Base-by-base conservation (phyloP, 2,797 vertebrate species). In the Phataginus tricuspis region DNA sequence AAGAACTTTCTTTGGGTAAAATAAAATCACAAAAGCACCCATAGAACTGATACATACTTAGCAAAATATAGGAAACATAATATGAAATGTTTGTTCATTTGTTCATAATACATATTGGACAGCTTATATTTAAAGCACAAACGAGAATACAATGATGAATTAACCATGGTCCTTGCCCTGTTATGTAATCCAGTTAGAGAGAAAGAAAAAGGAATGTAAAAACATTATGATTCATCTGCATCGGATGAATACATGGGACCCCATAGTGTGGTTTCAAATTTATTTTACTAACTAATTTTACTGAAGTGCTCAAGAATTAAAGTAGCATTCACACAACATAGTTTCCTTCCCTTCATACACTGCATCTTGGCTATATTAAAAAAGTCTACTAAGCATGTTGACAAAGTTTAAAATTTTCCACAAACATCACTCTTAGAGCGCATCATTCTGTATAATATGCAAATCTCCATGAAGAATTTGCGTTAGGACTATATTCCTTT, bases 271-370 rank as follows among this genome's bases (percentile, higher is more conserved):
- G 53, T 69, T 96, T 86, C 59, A 86, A 84, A 68, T 91, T 61
- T 92, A 82, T 68, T 80, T 96, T 77, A 82, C 18, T 42, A 63
- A 68, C 37, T 74, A 94, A 85, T 93, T 88, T 95, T 82, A 92
- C 42, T 69, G 37, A 93, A 42, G 7, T 39, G 16, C 4, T 92
- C 12, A 91, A 86, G 42, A 96, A 61, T 72, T 84, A 78, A 95
- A 77, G 68, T 19, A 51, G 19, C 29, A 87, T 53, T 94, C 69
- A 15, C 1, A 64, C 3, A 37, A 71, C 12, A 37, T 27, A 84
- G 61, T 71, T 97, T 86, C 57, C 42, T 66, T 72, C 19, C 84
- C 13, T 77, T 27, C 34, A 78, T 18, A 57, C 27, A 45, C 25
- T 92, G 23, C 87, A 83, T 86, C 45, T 69, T 85, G n/a, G 42